Percentiles rank a stretch among this genome's conserved stretches.
Evolutionary conservation across 2,797 vertebrate species (phyloP).

Genomic region (Peromyscus eremicus): DNA sequence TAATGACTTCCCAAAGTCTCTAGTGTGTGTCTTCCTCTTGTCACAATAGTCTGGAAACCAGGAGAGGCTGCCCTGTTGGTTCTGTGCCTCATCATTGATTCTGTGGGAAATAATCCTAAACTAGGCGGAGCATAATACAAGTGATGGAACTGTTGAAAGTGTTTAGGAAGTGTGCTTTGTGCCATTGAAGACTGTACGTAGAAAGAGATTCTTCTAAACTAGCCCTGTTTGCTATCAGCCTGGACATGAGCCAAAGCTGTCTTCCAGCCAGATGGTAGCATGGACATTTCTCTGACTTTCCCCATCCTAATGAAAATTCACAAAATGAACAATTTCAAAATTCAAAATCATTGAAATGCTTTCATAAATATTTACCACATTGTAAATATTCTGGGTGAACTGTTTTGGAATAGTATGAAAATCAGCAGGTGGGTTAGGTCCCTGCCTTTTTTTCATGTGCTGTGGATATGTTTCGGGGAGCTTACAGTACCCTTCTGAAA

Average conservation of each 20-base stretch:
- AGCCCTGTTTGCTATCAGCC: conserved; percentile 37
- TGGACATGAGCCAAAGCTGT: conserved; percentile 76
- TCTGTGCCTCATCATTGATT: conserved; percentile 60
- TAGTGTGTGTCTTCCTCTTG: conserved; percentile 53
- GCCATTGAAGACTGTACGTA: conserved; percentile 38
- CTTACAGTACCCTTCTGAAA: conserved; percentile 83
- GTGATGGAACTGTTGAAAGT: conserved; percentile 41
- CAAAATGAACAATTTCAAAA: conserved; percentile 51
- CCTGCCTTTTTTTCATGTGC: conserved; percentile 75
- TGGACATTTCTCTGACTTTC: conserved; percentile 62
- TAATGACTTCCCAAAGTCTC: conserved; percentile 54
- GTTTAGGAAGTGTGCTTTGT: conserved; percentile 45
- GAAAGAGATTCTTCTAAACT: conserved; percentile 21
- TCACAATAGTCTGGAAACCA: conserved; percentile 63
- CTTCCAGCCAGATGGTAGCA: conserved; percentile 70
- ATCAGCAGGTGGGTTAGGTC: conserved; percentile 51
- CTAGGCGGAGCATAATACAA: conserved; percentile 23
- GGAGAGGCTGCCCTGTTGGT: conserved; percentile 36
- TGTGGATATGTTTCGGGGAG: conserved; percentile 79
- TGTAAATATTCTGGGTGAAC: conserved; percentile 73
- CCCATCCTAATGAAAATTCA: conserved; percentile 74
- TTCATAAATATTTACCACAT: conserved; percentile 61
- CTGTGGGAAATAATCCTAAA: conserved; percentile 48
- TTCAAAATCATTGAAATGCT: conserved; percentile 65
- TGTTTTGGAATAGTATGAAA: conserved; percentile 64